Conservation (phyloP, 2,888 invertebrate genomes). For the Macrophya annulata region DNA sequence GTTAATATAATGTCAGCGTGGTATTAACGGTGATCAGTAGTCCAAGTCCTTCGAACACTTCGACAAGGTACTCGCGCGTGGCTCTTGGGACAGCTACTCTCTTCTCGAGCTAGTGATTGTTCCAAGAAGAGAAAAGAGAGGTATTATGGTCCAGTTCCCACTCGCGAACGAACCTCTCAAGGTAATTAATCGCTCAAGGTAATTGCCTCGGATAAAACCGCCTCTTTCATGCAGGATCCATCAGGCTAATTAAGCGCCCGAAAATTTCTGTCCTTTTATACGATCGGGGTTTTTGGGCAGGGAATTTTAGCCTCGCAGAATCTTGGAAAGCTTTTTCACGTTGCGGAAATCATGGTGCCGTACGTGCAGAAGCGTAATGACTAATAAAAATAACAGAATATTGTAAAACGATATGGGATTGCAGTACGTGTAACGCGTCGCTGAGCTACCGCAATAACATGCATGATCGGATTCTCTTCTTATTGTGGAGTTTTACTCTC, state of each 20-base stretch:
- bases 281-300: background rate
- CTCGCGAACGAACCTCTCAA: background rate
- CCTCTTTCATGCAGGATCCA: background rate
- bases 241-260: conserved; percentile 37
- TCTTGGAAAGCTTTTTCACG: background rate
- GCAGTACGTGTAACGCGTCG: background rate
- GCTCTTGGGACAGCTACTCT: background rate
- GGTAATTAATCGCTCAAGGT: conserved; percentile 40
- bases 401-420: background rate
- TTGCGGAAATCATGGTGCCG: background rate
- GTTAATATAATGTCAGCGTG: conserved; percentile 22
- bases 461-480: conserved; percentile 1
- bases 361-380: background rate
- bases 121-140: conserved; percentile 37
- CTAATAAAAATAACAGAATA: background rate
- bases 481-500: background rate
- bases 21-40: background rate
- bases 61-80: conserved; percentile 17
- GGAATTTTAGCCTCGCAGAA: background rate
- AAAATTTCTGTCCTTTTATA: background rate
- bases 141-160: conserved; percentile 20
- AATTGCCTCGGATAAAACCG: conserved; percentile 38
- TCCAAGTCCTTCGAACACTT: background rate
- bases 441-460: conserved; percentile 26
- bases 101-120: conserved; percentile 32